Evolutionary conservation across 2,113 vertebrate genomes (phyloP), one percentile per base, ranked within the genome.

Genomic region (Terrapene triunguis): DNA sequence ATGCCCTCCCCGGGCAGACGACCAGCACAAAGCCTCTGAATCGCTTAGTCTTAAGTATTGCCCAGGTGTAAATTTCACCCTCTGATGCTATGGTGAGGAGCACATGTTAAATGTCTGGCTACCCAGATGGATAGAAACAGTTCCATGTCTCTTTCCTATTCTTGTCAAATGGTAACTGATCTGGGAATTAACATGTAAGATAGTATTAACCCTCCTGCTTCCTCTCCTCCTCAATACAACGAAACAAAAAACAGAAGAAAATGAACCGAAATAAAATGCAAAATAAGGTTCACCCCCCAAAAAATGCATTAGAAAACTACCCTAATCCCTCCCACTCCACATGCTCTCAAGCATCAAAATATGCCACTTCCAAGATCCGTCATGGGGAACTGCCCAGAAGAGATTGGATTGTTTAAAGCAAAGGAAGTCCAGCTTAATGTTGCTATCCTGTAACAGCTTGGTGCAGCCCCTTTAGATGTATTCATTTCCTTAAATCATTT

Each of bases 401-500:
- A 87, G 54, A 79, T 16, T 90, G 74, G 32, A 16, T 83, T 96
- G 57, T 93, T 96, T 65, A 93, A 90, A 83, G 92, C 82, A 38
- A 50, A 55, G 54, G 14, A 89, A 87, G 90, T 85, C 95, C 87
- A 91, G 91, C 59, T 93, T 95, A 17, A 0, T 80, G 91, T 93
- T 89, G 83, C 85, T 80, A 2, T 93, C 96, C 96, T 94, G 89
- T 97, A 97, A 96, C 93, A 96, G 97, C 97, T 97, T 96, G 94
- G 94, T 93, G 91, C 92, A 95, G 96, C 88, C 96, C 90, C 94
- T 96, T 96, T 80, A 97, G 92, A 97, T 94, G 92, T 97, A 97
- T 96, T 97, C 85, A 21, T 98, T 98, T 96, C 95, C 90, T 97
- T 98, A 98, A 98, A 98, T 98, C 98, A 97, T 97, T 98, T 98